Percentiles rank a stretch among this genome's conserved stretches.
These are phyloP conservation scores for Girardinichthys multiradiatus DNA, from an alignment of 2,113 vertebrate genomes.

Conservation along the genomic window DNA sequence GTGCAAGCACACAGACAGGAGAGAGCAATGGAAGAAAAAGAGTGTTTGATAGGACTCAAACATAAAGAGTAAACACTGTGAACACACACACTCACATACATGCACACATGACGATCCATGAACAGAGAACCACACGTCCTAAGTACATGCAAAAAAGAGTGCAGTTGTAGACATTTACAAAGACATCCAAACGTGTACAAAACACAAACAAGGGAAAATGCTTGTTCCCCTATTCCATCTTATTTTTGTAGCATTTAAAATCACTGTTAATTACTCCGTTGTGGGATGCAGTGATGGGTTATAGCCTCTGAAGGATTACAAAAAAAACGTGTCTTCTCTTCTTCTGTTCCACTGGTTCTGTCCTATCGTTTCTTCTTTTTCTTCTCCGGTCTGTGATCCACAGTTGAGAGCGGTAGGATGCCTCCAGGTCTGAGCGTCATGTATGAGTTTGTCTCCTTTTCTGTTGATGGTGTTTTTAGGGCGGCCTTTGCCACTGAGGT, in stretches of 20 bases:
- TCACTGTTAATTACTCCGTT: constrained; percentile 80
- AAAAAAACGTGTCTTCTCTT: constrained; percentile 68
- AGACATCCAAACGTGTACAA: constrained; percentile 64
- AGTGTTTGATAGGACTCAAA: constrained; percentile 65
- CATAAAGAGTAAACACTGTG: constrained; percentile 75
- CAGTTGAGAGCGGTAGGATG: constrained; percentile 74
- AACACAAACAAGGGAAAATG: constrained; percentile 66
- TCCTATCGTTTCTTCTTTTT: constrained; percentile 68
- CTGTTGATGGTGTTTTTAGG: constrained; percentile 70
- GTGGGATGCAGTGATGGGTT: constrained; percentile 75
- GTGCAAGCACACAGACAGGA: constrained; percentile 51
- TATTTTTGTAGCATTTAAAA: constrained; percentile 86
- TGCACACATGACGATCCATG: constrained; percentile 22
- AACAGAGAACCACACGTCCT: constrained; percentile 46
- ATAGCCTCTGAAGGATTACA: constrained; percentile 74
- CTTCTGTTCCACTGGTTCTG: constrained; percentile 74
- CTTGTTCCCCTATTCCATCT: constrained; percentile 76
- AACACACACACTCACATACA: constrained; percentile 66
- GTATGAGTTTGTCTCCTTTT: constrained; percentile 75
- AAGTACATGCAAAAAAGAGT: constrained; percentile 48
- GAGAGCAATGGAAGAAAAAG: constrained; percentile 20
- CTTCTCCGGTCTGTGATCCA: constrained; percentile 73
- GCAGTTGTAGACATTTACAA: constrained; percentile 53
- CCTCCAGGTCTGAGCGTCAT: constrained; percentile 72
- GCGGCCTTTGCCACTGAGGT: constrained; percentile 63